Evolutionary conservation across 2,888 invertebrate species (phyloP).

Genomic region (Teleiodes luculella): DNA sequence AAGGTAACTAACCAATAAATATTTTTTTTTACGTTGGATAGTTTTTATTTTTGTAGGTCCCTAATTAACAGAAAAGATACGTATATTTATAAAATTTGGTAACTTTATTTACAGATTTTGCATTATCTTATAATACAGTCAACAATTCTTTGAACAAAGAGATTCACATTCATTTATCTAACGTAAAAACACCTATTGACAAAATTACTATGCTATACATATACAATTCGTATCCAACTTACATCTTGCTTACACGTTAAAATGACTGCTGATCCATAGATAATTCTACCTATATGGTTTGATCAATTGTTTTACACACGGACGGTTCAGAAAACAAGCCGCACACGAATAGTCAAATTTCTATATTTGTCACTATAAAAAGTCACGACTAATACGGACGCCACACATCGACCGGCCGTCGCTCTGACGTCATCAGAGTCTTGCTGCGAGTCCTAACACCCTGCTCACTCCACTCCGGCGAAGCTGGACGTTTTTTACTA

Average conservation of each 20-base stretch:
- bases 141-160: conserved; percentile 71
- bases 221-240: conserved; percentile 47
- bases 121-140: conserved; percentile 77
- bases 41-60: neutral
- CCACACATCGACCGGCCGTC: conserved; percentile 85
- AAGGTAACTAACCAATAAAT: neutral
- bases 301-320: conserved; percentile 35
- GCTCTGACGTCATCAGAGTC: conserved; percentile 63
- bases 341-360: conserved; percentile 29
- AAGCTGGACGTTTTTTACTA: conserved; percentile 74
- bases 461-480: conserved; percentile 72
- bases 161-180: conserved; percentile 74
- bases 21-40: neutral
- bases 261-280: neutral
- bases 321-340: conserved; percentile 49
- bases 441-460: conserved; percentile 68
- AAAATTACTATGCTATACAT: conserved; percentile 52
- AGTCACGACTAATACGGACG: conserved; percentile 81
- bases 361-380: conserved; percentile 26
- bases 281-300: too few species aligned
- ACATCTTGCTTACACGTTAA: conserved; percentile 25
- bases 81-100: conserved; percentile 58
- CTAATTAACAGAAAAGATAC: neutral
- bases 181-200: conserved; percentile 70
- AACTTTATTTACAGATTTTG: conserved; percentile 77